phyloP scores from a whole-genome alignment of 1,140 invertebrate species.

The Heliconius congener region DNA sequence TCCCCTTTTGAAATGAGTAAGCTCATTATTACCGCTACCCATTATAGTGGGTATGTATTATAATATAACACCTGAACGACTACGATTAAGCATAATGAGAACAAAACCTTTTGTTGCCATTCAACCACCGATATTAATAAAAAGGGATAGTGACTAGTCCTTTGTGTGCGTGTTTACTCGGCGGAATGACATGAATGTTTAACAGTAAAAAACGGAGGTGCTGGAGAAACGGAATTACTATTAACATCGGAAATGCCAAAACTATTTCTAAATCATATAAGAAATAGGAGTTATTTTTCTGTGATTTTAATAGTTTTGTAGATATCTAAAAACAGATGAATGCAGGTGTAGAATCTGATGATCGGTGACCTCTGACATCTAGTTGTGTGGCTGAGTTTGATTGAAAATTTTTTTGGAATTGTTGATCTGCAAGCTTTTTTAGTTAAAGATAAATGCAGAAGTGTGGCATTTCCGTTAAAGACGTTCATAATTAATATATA shows the following conservation, averaged over 20 bases:
- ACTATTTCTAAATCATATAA: constrained; percentile 33
- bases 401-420: constrained; percentile 72
- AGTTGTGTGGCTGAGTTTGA: constrained; percentile 66
- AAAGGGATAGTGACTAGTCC: constrained; percentile 67
- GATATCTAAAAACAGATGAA: constrained; percentile 34
- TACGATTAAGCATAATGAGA: constrained; percentile 72
- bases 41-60: constrained; percentile 26
- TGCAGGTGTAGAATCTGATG: constrained; percentile 51
- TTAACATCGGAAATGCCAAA: constrained; percentile 37
- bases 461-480: background rate
- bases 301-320: constrained; percentile 35
- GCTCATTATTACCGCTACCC: constrained; percentile 59
- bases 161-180: constrained; percentile 71
- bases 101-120: constrained; percentile 72
- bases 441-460: background rate
- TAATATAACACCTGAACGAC: constrained; percentile 76
- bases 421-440: constrained; percentile 18
- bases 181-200: constrained; percentile 73
- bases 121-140: constrained; percentile 75
- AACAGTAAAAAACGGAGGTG: constrained; percentile 59
- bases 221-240: constrained; percentile 40
- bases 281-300: constrained; percentile 43
- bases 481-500: background rate
- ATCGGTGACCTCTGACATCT: constrained; percentile 69
- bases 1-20: constrained; percentile 41